Base-by-base conservation (phyloP, 2,888 invertebrate species). In the Caenorhabditis zanzibari region DNA sequence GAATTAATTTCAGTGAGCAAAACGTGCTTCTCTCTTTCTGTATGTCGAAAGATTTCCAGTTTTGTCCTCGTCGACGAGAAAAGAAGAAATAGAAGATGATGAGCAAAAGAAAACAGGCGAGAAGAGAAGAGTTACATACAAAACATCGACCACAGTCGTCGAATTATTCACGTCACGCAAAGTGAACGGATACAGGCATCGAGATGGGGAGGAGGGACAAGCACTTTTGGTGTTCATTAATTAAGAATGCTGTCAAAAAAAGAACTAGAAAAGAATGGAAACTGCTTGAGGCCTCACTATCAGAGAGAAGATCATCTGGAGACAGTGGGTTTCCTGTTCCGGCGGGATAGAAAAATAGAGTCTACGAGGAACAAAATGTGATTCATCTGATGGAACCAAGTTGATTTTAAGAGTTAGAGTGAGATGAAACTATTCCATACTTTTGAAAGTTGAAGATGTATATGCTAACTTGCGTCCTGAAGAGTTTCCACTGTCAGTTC, bases 121-220 rank as follows among this genome's bases (percentile, higher is more conserved):
- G 12, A 64, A 47, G 28, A 52, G 22, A 49, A 24, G 54, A 63
- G 41, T 63, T 38, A 49, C 59, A 63, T 49, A 59, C 44, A 66
- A 68, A 76, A 59, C 76, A 76, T 59, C 63, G 32, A 6, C 26
- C 26, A 12, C 6, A 26, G 14, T 10, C 52, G 52, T 59, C 68
- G 59, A 69, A 69, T 71, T 77, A 77, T 77, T 77, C 77, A 69
- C 77, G 63, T 77, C 77, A 77, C 77, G 77, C 77, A 69, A 74
- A 63, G 54, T 35, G 75, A 68, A 68, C 68, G 59, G 68, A 68
- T 66, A 64, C 73, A 52, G 44, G 19, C 19, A 49, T 3, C 4
- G n/a, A 47, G 22, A 56, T 2, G 28, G 16, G n/a, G n/a, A n/a
- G n/a, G n/a, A 56, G 28, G 49, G 26, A 38, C 16, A 41, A 54